phyloP scores from a whole-genome alignment of 37 sponge, comb jelly and placozoan genomes.

The Theonella swinhoei region DNA sequence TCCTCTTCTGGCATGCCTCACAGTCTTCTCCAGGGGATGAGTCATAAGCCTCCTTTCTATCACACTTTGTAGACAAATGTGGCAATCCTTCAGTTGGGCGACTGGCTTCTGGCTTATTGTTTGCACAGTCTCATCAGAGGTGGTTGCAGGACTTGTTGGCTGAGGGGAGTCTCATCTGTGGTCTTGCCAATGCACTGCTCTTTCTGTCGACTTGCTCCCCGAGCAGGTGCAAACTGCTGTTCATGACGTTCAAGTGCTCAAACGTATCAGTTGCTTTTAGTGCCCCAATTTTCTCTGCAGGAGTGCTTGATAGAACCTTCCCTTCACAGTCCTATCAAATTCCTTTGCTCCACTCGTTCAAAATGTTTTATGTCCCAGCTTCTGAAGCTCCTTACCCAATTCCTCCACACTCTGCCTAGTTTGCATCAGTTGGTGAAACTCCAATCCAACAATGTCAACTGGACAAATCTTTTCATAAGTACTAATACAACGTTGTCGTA shows the following conservation, averaged over 20 bases:
- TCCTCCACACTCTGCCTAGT: constrained; percentile 2
- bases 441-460: not conserved
- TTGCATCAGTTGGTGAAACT: constrained; percentile 14
- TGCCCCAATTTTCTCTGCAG: constrained; percentile 12
- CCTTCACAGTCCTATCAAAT: constrained; percentile 5
- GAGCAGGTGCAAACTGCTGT: not conserved
- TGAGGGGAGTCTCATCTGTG: not conserved
- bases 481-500: constrained; percentile 8
- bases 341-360: not conserved
- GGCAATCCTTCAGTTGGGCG: too few species aligned
- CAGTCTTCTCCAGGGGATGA: too few species aligned
- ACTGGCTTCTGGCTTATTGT: too few species aligned
- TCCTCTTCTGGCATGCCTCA: not conserved
- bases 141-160: too few species aligned
- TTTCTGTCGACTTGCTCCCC: not conserved
- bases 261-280: constrained; percentile 7
- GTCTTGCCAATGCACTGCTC: not conserved
- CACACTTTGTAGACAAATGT: too few species aligned
- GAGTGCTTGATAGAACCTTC: constrained; percentile 20
- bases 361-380: constrained; percentile 7
- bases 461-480: not conserved
- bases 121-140: too few species aligned
- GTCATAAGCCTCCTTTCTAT: too few species aligned
- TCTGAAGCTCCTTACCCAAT: constrained; percentile 6
- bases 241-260: constrained; percentile 11